Percentiles rank a stretch among this genome's conserved stretches.
Evolutionary conservation across 2,888 invertebrate species (phyloP).

Genomic region (Rotaria magnacalcarata): DNA sequence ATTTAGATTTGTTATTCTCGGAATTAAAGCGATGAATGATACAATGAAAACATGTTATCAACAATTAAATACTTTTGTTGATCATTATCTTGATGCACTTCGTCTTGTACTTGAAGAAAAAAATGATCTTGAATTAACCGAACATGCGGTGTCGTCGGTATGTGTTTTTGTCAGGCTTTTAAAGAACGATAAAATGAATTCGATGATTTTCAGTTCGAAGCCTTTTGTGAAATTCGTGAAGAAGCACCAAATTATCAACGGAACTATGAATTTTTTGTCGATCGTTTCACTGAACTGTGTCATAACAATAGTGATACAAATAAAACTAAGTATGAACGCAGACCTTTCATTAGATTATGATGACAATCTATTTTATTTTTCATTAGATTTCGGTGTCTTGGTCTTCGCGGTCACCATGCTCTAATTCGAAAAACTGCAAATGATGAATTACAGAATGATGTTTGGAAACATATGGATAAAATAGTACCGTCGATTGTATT

Average conservation of each 20-base stretch:
- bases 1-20: constrained; percentile 6
- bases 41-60: constrained; percentile 25
- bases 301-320: constrained; percentile 26
- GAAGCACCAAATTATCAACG: constrained; percentile 34
- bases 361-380: too few relatives aligned
- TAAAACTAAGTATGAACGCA: neutral
- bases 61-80: constrained; percentile 28
- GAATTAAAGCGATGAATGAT: constrained; percentile 35
- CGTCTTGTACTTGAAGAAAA: constrained; percentile 8
- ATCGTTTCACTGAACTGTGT: constrained; percentile 5
- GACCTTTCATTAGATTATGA: too few relatives aligned
- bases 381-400: neutral
- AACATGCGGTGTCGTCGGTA: constrained; percentile 33
- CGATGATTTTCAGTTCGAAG: neutral
- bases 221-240: constrained; percentile 28
- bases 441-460: constrained; percentile 30
- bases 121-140: constrained; percentile 36
- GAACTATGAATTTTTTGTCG: constrained; percentile 34
- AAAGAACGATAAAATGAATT: too few relatives aligned
- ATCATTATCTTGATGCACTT: constrained; percentile 30
- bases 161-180: neutral
- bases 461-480: constrained; percentile 34
- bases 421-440: constrained; percentile 13
- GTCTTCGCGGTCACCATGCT: constrained; percentile 32
- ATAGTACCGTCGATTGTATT: constrained; percentile 22